phyloP scores from a whole-genome alignment of 1,140 invertebrate species.

The Ladona fulva region DNA sequence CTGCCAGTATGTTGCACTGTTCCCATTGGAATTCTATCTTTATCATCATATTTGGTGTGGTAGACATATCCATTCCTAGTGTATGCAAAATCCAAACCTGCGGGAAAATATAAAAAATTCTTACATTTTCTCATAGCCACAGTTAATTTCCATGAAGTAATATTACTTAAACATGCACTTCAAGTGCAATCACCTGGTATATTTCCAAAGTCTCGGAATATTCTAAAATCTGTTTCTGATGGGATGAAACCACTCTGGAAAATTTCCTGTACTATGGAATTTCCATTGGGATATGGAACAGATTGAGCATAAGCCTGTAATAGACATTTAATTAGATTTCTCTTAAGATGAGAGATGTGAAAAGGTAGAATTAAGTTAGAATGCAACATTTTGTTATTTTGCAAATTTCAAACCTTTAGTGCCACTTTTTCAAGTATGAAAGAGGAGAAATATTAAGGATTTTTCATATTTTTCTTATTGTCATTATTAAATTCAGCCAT shows the following conservation, averaged over 20 bases:
- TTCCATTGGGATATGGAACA: conserved; percentile 52
- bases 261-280: conserved; percentile 61
- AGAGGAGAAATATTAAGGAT: too few species aligned
- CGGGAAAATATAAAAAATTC: conserved; percentile 11
- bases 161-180: too few species aligned
- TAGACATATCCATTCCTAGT: conserved; percentile 65
- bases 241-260: conserved; percentile 64
- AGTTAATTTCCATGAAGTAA: too few species aligned
- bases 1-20: conserved; percentile 59
- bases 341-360: too few species aligned
- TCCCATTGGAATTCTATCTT: conserved; percentile 49
- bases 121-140: neutral
- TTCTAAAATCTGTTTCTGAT: conserved; percentile 69
- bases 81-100: conserved; percentile 70
- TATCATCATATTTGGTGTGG: conserved; percentile 62
- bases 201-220: conserved; percentile 58
- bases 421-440: too few species aligned
- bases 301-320: conserved; percentile 47
- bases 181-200: conserved; percentile 34
- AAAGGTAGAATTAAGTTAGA: too few species aligned
- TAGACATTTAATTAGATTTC: neutral
- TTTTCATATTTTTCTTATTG: too few species aligned
- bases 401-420: too few species aligned
- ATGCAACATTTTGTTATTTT: too few species aligned
- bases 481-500: too few species aligned